Conservation (phyloP, 2,888 invertebrate genomes). For the Gastrophysa polygoni region DNA sequence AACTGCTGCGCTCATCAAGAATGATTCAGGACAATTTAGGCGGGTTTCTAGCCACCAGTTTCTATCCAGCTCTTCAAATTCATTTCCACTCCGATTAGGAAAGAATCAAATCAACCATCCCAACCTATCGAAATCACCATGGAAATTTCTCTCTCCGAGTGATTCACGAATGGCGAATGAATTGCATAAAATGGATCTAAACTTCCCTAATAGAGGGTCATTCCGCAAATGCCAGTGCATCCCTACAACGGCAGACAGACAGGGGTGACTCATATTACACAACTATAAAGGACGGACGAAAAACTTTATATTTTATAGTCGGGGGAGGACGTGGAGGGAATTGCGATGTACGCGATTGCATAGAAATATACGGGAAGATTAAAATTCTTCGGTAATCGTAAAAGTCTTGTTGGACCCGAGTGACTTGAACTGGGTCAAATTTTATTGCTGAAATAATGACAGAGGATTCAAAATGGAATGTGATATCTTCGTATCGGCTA, state of each 20-base stretch:
- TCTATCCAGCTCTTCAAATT: background rate
- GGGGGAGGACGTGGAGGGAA: constrained; percentile 6
- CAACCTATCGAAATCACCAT: background rate
- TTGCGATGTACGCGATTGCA: constrained; percentile 3
- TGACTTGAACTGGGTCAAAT: background rate
- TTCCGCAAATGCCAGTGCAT: constrained; percentile 33
- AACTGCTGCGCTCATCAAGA: too few species aligned
- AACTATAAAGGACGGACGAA: constrained; percentile 21
- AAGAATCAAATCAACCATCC: background rate
- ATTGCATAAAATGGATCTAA: constrained; percentile 22
- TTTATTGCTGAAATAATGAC: background rate
- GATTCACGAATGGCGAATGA: constrained; percentile 21
- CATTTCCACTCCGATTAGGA: background rate
- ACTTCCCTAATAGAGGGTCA: constrained; percentile 19
- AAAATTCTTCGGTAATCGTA: background rate
- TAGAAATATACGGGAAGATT: constrained; percentile 7
- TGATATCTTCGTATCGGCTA: background rate
- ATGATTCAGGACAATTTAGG: too few species aligned
- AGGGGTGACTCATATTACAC: constrained; percentile 33
- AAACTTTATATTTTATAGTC: constrained; percentile 19
- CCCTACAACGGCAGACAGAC: constrained; percentile 30
- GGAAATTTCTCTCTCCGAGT: constrained; percentile 23
- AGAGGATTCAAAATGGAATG: background rate
- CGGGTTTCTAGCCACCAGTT: too few species aligned
- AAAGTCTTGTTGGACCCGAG: background rate